Conservation (phyloP, 2,797 vertebrate species). For the Thaleichthys pacificus region DNA sequence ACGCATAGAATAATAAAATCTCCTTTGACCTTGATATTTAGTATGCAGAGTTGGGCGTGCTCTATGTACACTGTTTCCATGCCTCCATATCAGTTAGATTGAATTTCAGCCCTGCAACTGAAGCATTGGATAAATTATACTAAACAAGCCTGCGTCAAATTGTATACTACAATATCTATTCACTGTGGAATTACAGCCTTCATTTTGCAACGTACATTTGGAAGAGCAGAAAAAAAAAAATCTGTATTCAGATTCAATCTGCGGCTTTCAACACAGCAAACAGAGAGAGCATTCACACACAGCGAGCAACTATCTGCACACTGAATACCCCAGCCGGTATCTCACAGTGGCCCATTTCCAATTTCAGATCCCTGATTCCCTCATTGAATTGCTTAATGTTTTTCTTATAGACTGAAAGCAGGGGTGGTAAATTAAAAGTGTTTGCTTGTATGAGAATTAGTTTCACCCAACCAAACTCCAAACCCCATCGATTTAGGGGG, state of each 20-base stretch:
- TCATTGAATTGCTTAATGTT: background rate
- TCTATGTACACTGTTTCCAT: too few species aligned
- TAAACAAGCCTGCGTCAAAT: too few species aligned
- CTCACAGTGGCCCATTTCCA: background rate
- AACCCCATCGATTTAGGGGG: background rate
- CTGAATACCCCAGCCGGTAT: background rate
- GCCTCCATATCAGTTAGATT: too few species aligned
- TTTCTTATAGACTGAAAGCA: slow-evolving; percentile 4
- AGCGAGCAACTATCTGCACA: background rate
- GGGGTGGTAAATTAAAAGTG: background rate
- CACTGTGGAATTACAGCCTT: background rate
- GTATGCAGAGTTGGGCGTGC: too few species aligned
- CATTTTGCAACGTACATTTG: slow-evolving; percentile 1
- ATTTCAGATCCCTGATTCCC: slow-evolving; percentile 4
- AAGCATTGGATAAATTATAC: too few species aligned
- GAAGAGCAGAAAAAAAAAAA: background rate
- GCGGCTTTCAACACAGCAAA: background rate
- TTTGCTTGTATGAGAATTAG: background rate
- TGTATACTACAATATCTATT: too few species aligned
- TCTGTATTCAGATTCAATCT: slow-evolving; percentile 1
- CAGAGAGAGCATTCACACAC: slow-evolving; percentile 10
- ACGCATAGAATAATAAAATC: too few species aligned
- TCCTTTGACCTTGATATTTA: too few species aligned
- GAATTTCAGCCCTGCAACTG: too few species aligned
- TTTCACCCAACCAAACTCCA: background rate